Conservation (phyloP, 1,140 invertebrate genomes). For the Dreissena rostriformis region DNA sequence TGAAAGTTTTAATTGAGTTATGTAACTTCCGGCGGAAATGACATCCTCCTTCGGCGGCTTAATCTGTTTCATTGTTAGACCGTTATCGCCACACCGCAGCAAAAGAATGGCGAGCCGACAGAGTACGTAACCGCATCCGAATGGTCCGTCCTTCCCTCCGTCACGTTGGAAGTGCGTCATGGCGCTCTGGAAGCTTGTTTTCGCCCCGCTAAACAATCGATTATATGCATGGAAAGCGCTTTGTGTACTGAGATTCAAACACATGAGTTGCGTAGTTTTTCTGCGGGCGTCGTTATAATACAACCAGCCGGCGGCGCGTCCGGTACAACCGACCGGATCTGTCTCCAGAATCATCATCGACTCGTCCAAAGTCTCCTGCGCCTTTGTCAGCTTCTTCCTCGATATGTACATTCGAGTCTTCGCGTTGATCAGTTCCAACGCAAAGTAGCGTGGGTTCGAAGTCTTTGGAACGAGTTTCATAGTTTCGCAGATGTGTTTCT, state of each 20-base stretch:
- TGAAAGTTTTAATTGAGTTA: conserved; percentile 48
- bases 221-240: conserved; percentile 25
- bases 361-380: conserved; percentile 52
- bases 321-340: conserved; percentile 57
- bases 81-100: conserved; percentile 61
- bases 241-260: conserved; percentile 52
- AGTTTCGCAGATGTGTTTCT: conserved; percentile 38
- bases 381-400: conserved; percentile 53
- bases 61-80: conserved; percentile 49
- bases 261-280: conserved; percentile 50
- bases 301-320: conserved; percentile 63
- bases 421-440: conserved; percentile 56
- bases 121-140: conserved; percentile 64
- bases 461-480: conserved; percentile 53
- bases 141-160: conserved; percentile 64
- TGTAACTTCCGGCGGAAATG: conserved; percentile 33
- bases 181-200: conserved; percentile 49
- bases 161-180: conserved; percentile 58
- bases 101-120: conserved; percentile 58
- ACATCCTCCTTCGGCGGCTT: conserved; percentile 37
- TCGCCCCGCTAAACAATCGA: conserved; percentile 28
- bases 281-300: conserved; percentile 61
- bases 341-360: conserved; percentile 61
- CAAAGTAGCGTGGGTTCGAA: conserved; percentile 58
- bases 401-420: conserved; percentile 61